Conservation (phyloP, 2,888 invertebrate genomes). For the Frankliniella intonsa region DNA sequence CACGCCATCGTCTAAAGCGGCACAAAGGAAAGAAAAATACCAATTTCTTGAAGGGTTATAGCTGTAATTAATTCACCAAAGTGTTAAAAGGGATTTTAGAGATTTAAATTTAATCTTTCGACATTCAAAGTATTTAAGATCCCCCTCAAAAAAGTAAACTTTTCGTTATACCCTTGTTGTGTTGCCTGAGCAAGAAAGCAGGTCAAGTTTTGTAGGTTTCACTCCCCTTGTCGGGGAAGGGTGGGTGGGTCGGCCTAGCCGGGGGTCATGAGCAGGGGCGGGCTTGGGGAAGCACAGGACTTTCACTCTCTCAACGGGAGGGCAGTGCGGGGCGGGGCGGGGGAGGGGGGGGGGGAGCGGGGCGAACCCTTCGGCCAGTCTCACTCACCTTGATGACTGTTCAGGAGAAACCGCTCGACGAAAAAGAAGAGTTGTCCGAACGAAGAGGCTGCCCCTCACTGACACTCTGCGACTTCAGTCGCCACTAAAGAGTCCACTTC, state of each 20-base stretch:
- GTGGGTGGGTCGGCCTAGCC: neutral
- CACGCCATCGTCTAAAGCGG: too few species aligned
- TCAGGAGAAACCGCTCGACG: neutral
- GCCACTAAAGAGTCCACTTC: too few species aligned
- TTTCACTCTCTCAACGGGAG: neutral
- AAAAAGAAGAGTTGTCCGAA: neutral
- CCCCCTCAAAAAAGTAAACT: too few species aligned
- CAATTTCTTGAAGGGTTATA: too few species aligned
- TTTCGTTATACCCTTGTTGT: too few species aligned
- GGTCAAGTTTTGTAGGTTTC: neutral
- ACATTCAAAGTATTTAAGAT: too few species aligned
- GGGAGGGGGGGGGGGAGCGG: neutral
- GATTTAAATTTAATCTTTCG: too few species aligned
- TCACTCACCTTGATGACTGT: neutral
- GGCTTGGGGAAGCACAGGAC: neutral
- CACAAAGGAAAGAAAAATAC: too few species aligned
- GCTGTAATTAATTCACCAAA: too few species aligned
- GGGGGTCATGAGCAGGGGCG: neutral
- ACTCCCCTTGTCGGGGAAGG: neutral
- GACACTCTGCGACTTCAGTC: neutral
- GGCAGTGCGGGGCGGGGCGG: neutral
- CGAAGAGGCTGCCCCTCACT: neutral
- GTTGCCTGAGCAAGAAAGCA: neutral
- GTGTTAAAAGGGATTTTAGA: too few species aligned
- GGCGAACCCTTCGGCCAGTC: neutral